Evolutionary conservation across 2,797 vertebrate species (phyloP).

Genomic region (Notolabrus celidotus): DNA sequence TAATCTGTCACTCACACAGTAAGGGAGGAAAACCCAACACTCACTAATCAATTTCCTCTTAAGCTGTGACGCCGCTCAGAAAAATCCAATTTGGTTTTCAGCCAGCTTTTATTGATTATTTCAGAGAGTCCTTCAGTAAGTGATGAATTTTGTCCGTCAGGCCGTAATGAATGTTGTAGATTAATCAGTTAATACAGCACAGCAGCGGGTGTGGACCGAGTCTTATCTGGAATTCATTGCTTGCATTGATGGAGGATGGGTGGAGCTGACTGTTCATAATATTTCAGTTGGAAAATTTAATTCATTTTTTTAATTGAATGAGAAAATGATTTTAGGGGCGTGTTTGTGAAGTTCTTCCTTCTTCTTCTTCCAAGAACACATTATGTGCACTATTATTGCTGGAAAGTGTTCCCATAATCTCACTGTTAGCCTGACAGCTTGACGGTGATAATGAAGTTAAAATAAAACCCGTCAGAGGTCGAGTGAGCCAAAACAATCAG

Average conservation of each 20-base stretch:
- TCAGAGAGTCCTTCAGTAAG: conserved; percentile 9
- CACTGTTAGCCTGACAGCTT: neutral
- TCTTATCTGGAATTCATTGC: conserved; percentile 27
- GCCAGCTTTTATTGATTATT: conserved; percentile 41
- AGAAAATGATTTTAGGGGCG: neutral
- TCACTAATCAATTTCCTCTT: conserved; percentile 18
- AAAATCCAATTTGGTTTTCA: conserved; percentile 28
- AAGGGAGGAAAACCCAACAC: neutral
- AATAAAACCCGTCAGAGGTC: conserved; percentile 28
- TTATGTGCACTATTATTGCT: no score
- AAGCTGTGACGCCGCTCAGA: conserved; percentile 1
- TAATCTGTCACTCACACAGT: neutral
- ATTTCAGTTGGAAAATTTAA: neutral
- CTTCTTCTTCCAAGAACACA: neutral
- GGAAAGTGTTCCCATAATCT: neutral
- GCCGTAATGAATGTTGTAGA: conserved; percentile 18
- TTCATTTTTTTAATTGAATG: neutral
- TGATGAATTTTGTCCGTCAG: conserved; percentile 35
- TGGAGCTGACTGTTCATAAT: neutral
- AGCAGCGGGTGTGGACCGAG: neutral
- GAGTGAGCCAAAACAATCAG: neutral
- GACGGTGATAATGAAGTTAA: conserved; percentile 20
- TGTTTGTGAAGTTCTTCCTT: neutral
- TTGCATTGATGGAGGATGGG: neutral
- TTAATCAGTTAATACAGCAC: conserved; percentile 45